Conservation (phyloP, 2,113 vertebrate species). For the Cyanistes caeruleus region DNA sequence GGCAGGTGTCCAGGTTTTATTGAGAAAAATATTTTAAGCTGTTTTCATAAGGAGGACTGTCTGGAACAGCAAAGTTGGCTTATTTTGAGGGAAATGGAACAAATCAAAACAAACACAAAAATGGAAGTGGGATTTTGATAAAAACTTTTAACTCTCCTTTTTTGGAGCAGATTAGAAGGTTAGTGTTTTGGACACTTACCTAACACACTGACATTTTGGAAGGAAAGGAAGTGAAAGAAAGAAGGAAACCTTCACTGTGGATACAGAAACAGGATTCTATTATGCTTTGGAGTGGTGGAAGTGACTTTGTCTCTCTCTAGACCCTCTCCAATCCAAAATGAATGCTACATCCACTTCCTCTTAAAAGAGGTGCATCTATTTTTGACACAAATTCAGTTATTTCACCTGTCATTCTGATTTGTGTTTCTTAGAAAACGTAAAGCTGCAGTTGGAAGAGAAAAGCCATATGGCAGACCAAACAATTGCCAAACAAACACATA, state of each 20-base stretch:
- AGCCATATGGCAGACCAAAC: constrained; percentile 30
- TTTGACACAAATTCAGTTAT: not conserved
- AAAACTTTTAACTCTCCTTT: not conserved
- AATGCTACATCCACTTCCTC: not conserved
- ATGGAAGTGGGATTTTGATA: not conserved
- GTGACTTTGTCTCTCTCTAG: not conserved
- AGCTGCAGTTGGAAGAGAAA: not conserved
- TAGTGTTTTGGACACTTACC: not conserved
- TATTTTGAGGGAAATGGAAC: not conserved
- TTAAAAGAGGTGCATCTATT: not conserved
- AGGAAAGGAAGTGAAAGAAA: not conserved
- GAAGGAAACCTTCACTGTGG: not conserved
- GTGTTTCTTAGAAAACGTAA: not conserved
- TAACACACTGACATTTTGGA: not conserved
- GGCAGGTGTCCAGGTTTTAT: constrained; percentile 25
- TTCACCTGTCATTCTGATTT: constrained; percentile 28
- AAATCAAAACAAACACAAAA: not conserved
- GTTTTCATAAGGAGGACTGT: not conserved
- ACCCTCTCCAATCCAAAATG: not conserved
- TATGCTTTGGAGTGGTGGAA: not conserved
- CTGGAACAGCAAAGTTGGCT: not conserved
- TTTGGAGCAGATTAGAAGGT: not conserved
- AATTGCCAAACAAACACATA: constrained; percentile 41
- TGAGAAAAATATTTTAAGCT: constrained; percentile 23
- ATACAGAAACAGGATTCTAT: not conserved